Evolutionary conservation across 2,797 vertebrate genomes (phyloP).

Genomic region (Hoplostethus mediterraneus): DNA sequence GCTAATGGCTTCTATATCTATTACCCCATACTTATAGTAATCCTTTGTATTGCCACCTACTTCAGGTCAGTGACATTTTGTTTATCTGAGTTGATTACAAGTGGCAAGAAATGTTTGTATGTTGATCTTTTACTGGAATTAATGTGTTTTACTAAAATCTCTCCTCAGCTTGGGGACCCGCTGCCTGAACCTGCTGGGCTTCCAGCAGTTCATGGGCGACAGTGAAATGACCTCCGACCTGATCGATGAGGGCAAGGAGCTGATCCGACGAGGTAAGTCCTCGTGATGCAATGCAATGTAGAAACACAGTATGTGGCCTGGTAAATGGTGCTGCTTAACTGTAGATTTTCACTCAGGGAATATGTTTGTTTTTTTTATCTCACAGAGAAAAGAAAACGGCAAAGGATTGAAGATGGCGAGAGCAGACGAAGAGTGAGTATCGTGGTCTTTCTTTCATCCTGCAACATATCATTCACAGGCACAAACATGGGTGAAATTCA

Average conservation of each 20-base stretch:
- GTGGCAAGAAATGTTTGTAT: not conserved
- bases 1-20: constrained; percentile 99
- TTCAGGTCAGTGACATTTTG: constrained; percentile 88
- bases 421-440: constrained; percentile 91
- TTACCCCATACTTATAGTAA: constrained; percentile 96
- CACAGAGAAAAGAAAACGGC: constrained; percentile 95
- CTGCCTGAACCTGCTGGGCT: constrained; percentile 96
- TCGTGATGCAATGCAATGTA: not conserved
- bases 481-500: not conserved
- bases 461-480: not conserved
- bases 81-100: not conserved
- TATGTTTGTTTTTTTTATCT: constrained; percentile 10
- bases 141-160: not conserved
- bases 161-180: constrained; percentile 92
- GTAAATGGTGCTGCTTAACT: not conserved
- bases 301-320: not conserved
- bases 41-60: constrained; percentile 98
- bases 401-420: constrained; percentile 95
- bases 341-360: not conserved
- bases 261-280: constrained; percentile 91
- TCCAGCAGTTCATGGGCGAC: constrained; percentile 98
- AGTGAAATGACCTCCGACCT: constrained; percentile 97
- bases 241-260: constrained; percentile 96
- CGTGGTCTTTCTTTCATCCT: not conserved
- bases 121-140: not conserved